Base-by-base conservation (phyloP, 2,797 vertebrate species). In the Cirrhinus molitorella region DNA sequence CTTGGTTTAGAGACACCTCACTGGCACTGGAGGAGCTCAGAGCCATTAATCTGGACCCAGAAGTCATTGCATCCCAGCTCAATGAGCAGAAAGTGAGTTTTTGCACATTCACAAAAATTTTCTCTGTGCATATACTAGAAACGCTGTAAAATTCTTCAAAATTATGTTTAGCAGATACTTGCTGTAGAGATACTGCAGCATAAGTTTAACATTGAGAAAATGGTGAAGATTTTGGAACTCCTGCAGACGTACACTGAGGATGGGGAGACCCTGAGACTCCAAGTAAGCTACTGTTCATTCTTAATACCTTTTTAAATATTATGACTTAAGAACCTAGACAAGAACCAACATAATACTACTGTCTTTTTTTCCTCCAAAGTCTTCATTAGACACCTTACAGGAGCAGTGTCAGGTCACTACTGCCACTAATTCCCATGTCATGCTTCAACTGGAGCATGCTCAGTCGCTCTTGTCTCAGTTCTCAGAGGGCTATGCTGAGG, bases 101-200 rank as follows among this genome's bases (percentile, higher is more conserved):
- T 8, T 47, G 63, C 53, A 71, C 19, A 23, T 34, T 31, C 8
- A 34, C 23, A 45, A 28, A 28, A 5, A 25, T 25, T 19, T 31
- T 76, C 2, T 34, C 2, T 37, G 3, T 61, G 7, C 23, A 11
- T 19, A 68, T 43, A n/a, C 49, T 3, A n/a, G 11, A 13, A 51
- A 10, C 47, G 37, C 28, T 16, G 1, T 45, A 57, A 23, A 75
- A 11, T 6, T 40, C 14, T 55, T 55, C 63, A 53, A 34, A 28
- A 47, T 9, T 1, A 73, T 49, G 49, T 49, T 81, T 43, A 73
- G 13, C 81, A 97, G 97, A 94, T 96, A 86, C 93, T 97, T 86
- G 91, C 95, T 0, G 96, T 97, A 0, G 96, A 97, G 90, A 95
- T 97, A 86, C 94, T 98, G 53, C 96, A 96, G 25, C 96, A 96